A percentile compares a stretch with the other conserved stretches of the same genome.
These are phyloP conservation scores for Coendou prehensilis DNA, from an alignment of 2,797 vertebrate genomes.

Conservation along the genomic window DNA sequence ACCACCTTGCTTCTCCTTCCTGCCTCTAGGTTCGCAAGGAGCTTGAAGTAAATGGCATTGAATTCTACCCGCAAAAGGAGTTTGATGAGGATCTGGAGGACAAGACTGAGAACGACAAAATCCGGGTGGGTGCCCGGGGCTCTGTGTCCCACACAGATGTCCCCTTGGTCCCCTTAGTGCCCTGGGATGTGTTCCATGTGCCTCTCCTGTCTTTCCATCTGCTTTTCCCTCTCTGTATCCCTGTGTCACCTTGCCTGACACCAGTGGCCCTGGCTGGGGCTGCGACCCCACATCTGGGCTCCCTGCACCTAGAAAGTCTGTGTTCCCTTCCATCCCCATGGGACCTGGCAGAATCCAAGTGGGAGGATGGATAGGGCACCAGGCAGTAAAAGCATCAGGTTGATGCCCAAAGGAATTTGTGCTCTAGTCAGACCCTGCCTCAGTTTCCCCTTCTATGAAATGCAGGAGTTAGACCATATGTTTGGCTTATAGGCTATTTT, in stretches of 20 bases:
- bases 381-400: not conserved
- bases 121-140: constrained; percentile 91
- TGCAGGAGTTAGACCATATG: not conserved
- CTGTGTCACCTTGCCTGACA: not conserved
- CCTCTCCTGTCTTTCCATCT: not conserved
- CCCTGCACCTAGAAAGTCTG: not conserved
- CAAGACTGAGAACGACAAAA: constrained; percentile 99
- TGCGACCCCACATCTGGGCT: not conserved
- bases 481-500: not conserved
- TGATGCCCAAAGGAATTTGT: not conserved
- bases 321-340: not conserved
- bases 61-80: constrained; percentile 99
- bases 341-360: not conserved
- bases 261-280: not conserved
- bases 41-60: constrained; percentile 95
- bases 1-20: not conserved
- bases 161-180: not conserved
- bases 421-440: constrained; percentile 9
- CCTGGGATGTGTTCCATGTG: not conserved
- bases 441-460: constrained; percentile 37
- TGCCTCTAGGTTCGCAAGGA: constrained; percentile 94
- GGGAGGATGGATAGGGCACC: not conserved
- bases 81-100: constrained; percentile 99
- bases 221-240: not conserved
- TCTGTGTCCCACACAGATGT: not conserved